Percentiles rank a stretch among this genome's conserved stretches.
These are phyloP conservation scores for Drosophila setosimentum DNA, from an alignment of 2,888 invertebrate species.

Conservation along the genomic window DNA sequence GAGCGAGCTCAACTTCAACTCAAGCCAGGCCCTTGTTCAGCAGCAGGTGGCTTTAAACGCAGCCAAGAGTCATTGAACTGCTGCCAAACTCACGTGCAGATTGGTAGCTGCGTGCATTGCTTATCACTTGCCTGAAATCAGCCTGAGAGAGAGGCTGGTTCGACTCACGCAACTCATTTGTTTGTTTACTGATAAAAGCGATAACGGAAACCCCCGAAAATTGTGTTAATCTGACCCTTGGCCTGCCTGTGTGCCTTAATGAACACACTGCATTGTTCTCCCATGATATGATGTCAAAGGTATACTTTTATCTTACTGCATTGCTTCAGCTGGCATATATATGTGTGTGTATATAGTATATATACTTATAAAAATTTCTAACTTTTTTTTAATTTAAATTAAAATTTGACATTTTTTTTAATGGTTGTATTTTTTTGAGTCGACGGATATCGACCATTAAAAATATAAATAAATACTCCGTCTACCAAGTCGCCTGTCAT, in stretches of 20 bases:
- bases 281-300: constrained; percentile 7
- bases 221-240: constrained; percentile 30
- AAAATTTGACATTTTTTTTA: background rate
- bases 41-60: constrained; percentile 62
- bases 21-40: constrained; percentile 24
- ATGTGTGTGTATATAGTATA: background rate
- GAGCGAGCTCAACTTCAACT: constrained; percentile 31
- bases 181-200: constrained; percentile 55
- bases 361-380: background rate
- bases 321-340: background rate
- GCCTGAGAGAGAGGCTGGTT: constrained; percentile 3
- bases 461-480: background rate
- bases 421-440: background rate
- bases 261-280: constrained; percentile 17
- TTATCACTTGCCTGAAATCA: constrained; percentile 65
- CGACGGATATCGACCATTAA: background rate
- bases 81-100: constrained; percentile 23
- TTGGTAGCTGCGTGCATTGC: constrained; percentile 53
- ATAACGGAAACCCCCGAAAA: constrained; percentile 25
- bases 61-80: constrained; percentile 68
- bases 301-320: background rate
- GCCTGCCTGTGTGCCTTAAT: background rate
- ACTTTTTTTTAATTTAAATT: background rate
- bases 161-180: constrained; percentile 74
- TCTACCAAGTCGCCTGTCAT: no score